Conservation (phyloP, 2,888 invertebrate species). For the Sesia bembeciformis region DNA sequence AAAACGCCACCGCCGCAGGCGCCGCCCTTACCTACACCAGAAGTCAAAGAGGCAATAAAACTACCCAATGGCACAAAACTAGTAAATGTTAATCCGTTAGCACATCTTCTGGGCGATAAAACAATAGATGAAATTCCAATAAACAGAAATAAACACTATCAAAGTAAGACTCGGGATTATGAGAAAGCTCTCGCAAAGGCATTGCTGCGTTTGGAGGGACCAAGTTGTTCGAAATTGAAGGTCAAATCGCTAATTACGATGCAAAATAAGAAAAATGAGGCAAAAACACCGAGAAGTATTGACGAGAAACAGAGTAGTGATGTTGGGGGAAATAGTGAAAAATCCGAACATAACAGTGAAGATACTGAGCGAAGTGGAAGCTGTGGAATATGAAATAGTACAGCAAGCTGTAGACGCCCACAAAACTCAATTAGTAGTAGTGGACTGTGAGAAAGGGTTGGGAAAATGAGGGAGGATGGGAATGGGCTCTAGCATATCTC, state of each 20-base stretch:
- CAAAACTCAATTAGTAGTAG: no score
- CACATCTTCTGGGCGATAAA: constrained; percentile 39
- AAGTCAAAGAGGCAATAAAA: constrained; percentile 10
- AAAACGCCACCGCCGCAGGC: neutral
- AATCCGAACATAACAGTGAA: no score
- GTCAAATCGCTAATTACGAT: neutral
- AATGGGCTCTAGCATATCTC: no score
- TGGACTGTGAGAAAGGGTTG: no score
- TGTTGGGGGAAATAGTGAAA: no score
- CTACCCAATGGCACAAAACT: constrained; percentile 45
- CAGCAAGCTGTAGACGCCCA: no score
- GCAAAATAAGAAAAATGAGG: neutral
- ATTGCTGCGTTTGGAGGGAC: constrained; percentile 24
- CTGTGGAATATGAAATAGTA: no score
- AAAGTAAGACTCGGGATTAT: constrained; percentile 28
- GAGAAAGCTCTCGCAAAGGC: constrained; percentile 38
- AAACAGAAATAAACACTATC: constrained; percentile 30
- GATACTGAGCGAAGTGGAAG: no score
- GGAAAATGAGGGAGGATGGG: no score
- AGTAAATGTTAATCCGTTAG: constrained; percentile 48
- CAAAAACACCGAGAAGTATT: neutral
- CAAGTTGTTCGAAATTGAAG: constrained; percentile 5
- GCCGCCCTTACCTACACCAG: neutral
- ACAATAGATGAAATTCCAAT: constrained; percentile 24
- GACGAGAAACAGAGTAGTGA: no score